Evolutionary conservation across 2,113 vertebrate genomes (phyloP), one percentile per base, ranked within the genome.

Genomic region (Gasterosteus aculeatus): DNA sequence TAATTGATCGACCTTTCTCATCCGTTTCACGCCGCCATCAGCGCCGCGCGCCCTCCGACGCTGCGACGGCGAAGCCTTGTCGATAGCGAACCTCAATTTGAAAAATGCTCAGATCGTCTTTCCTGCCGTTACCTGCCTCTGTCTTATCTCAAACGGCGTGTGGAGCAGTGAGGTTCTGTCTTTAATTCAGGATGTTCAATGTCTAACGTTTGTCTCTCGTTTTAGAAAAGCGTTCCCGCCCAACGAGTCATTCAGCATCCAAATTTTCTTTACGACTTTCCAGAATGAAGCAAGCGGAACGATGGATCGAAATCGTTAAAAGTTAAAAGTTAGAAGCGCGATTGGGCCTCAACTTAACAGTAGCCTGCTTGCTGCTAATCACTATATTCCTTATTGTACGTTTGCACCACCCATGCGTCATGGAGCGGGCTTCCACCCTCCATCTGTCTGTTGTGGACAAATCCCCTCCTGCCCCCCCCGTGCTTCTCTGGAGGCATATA

Each of bases 391-490:
- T 85, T 72, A 75, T 78, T 78, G 57, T 76, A 82, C 83, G 53
- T 85, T 81, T 77, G 84, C 77, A 65, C 82, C 78, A 72, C 39
- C 70, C 72, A 65, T 41, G 78, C 84, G 88, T 68, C 78, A 85
- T 57, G 66, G 88, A 77, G 35, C 5, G 19, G 60, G 73, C 35
- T 85, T 83, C 85, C 81, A 87, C 80, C 78, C 80, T 75, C 81
- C 86, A 88, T 92, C 88, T 91, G 91, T 78, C 88, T 82, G 9
- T 65, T 78, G 74, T 74, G 79, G 77, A 84, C 73, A 77, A 70
- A 62, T 76, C 75, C 77, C 73, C 11, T 3, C 5, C 64, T 73
- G 19, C 35, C 57, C 10, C 12, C 71, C 67, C 63, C 53, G 54
- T 15, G 6, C 64, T 57, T 78, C 63, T 65, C 65, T 60, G 57